These are phyloP conservation scores for Austrolebias charrua DNA, from an alignment of 2,797 vertebrate species.

Conservation along the genomic window DNA sequence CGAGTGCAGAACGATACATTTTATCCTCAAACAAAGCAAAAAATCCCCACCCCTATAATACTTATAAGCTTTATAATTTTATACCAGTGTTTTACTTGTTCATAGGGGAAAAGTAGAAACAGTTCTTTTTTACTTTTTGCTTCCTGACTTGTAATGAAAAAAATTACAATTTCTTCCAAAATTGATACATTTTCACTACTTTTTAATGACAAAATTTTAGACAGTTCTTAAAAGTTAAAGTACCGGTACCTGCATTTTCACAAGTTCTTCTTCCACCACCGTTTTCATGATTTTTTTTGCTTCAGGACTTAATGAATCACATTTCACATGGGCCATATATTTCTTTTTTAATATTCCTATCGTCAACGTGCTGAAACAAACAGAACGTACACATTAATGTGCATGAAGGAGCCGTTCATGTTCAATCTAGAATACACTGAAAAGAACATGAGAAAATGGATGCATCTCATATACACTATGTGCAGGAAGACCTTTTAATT, in stretches of 20 bases:
- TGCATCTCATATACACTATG: too few species aligned
- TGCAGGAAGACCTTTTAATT: too few species aligned
- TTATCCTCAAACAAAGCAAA: constrained; percentile 2
- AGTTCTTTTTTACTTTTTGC: neutral
- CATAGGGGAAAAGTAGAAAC: neutral
- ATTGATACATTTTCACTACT: neutral
- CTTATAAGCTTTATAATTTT: neutral
- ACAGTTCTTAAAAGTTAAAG: neutral
- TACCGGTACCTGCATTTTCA: constrained; percentile 84
- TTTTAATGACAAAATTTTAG: neutral
- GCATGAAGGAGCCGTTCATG: neutral
- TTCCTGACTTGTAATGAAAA: neutral
- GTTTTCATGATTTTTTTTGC: constrained; percentile 74
- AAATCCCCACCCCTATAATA: neutral
- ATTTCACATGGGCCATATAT: constrained; percentile 70
- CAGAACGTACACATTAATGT: neutral
- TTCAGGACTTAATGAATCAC: constrained; percentile 64
- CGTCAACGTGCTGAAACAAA: constrained; percentile 75
- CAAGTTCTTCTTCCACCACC: constrained; percentile 80
- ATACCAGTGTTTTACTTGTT: neutral
- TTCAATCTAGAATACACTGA: neutral
- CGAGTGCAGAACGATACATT: neutral
- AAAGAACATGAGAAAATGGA: neutral
- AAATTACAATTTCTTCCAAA: neutral
- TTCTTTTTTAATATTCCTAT: constrained; percentile 72